phyloP scores from a whole-genome alignment of 2,113 vertebrate species.

The Fulica atra region DNA sequence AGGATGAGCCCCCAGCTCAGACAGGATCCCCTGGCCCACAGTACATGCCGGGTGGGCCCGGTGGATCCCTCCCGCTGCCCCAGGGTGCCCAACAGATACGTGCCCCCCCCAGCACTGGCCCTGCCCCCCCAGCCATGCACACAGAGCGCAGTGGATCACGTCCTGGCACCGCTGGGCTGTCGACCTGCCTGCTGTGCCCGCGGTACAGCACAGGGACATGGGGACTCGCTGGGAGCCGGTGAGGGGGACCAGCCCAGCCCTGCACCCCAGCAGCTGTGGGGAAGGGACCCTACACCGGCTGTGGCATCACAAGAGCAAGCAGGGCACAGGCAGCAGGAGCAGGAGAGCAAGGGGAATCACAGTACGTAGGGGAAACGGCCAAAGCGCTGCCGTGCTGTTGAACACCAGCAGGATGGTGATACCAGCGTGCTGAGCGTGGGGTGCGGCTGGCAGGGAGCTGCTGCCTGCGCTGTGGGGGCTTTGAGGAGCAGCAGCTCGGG shows the following conservation, averaged over 20 bases:
- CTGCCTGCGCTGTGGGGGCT: not conserved
- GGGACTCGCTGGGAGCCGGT: not conserved
- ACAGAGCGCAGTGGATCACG: not conserved
- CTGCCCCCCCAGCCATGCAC: not conserved
- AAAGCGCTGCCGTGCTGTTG: accelerated
- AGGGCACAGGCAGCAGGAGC: not conserved
- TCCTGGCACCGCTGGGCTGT: not conserved
- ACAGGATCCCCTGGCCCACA: accelerated
- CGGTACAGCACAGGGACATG: accelerated
- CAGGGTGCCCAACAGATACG: not conserved
- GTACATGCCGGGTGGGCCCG: not conserved
- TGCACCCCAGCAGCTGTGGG: accelerated
- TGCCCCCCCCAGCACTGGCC: not conserved
- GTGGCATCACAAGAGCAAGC: not conserved
- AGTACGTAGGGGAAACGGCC: accelerated
- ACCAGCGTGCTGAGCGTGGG: accelerated
- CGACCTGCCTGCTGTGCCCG: not conserved
- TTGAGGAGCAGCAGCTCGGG: accelerated
- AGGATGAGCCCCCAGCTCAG: not conserved
- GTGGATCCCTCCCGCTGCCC: not conserved
- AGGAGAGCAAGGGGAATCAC: not conserved
- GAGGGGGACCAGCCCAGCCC: accelerated
- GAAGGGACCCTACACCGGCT: not conserved
- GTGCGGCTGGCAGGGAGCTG: not conserved
- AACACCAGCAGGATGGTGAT: accelerated